Evolutionary conservation across 1,140 invertebrate species (phyloP).

Genomic region (Gonatopus flavifemur): DNA sequence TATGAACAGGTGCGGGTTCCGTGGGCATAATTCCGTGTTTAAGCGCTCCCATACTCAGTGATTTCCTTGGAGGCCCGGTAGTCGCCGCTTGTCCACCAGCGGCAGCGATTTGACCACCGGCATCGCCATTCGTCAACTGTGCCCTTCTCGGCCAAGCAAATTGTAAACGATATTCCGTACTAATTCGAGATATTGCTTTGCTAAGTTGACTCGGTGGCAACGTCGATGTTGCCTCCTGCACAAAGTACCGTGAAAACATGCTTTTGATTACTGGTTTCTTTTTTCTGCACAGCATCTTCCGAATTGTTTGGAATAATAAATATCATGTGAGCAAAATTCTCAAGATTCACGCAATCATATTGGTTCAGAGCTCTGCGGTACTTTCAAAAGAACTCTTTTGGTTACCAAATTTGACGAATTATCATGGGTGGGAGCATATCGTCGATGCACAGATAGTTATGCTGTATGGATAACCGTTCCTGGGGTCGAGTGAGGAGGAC

Average conservation of each 20-base stretch:
- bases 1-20: constrained; percentile 63
- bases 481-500: too few relatives aligned
- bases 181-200: constrained; percentile 73
- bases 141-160: constrained; percentile 75
- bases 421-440: too few relatives aligned
- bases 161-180: constrained; percentile 84
- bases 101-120: constrained; percentile 51
- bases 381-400: too few relatives aligned
- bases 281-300: too few relatives aligned
- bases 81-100: constrained; percentile 50
- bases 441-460: too few relatives aligned
- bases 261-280: too few relatives aligned
- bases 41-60: constrained; percentile 82
- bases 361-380: too few relatives aligned
- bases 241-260: constrained; percentile 13
- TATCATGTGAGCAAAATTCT: too few relatives aligned
- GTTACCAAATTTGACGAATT: too few relatives aligned
- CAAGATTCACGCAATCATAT: too few relatives aligned
- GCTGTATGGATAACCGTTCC: too few relatives aligned
- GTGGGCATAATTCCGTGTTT: constrained; percentile 64
- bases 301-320: too few relatives aligned
- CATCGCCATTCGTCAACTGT: constrained; percentile 62
- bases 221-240: constrained; percentile 50
- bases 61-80: constrained; percentile 71
- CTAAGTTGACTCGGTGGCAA: constrained; percentile 64